Conservation (phyloP, 2,888 invertebrate genomes). For the Idaea aversata region DNA sequence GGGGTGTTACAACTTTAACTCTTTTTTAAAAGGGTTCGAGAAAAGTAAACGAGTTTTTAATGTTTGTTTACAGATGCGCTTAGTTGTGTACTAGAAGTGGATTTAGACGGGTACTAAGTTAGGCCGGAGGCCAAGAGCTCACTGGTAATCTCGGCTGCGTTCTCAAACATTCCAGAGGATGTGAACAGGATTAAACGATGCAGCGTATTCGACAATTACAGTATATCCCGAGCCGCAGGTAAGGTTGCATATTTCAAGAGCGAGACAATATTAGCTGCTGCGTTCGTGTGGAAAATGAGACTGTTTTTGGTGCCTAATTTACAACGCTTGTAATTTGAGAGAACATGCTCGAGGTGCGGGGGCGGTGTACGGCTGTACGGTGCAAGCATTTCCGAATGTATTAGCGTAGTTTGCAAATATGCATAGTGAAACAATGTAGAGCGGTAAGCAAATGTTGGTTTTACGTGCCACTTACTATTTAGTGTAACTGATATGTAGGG, state of each 20-base stretch:
- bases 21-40: conserved; percentile 60
- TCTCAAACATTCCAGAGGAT: conserved; percentile 77
- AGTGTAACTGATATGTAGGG: neutral
- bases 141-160: conserved; percentile 75
- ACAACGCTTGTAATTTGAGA: conserved; percentile 66
- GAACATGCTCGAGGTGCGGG: conserved; percentile 52
- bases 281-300: conserved; percentile 82
- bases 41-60: conserved; percentile 67
- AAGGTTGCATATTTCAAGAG: conserved; percentile 72
- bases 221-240: conserved; percentile 71
- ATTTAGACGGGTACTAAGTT: conserved; percentile 67
- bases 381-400: conserved; percentile 28
- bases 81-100: conserved; percentile 45
- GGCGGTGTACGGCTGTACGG: conserved; percentile 52
- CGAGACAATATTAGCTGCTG: conserved; percentile 78
- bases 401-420: conserved; percentile 55
- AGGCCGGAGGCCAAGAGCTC: conserved; percentile 73
- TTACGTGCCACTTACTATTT: conserved; percentile 5
- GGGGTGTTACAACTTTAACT: conserved; percentile 66
- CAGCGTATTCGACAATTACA: conserved; percentile 76
- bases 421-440: conserved; percentile 45
- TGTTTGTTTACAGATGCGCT: conserved; percentile 52
- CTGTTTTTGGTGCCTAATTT: conserved; percentile 75
- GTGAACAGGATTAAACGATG: conserved; percentile 75
- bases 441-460: conserved; percentile 40